Percentiles rank a stretch among this genome's conserved stretches.
phyloP scores from a whole-genome alignment of 1,140 invertebrate genomes.

The Halotydeus destructor region DNA sequence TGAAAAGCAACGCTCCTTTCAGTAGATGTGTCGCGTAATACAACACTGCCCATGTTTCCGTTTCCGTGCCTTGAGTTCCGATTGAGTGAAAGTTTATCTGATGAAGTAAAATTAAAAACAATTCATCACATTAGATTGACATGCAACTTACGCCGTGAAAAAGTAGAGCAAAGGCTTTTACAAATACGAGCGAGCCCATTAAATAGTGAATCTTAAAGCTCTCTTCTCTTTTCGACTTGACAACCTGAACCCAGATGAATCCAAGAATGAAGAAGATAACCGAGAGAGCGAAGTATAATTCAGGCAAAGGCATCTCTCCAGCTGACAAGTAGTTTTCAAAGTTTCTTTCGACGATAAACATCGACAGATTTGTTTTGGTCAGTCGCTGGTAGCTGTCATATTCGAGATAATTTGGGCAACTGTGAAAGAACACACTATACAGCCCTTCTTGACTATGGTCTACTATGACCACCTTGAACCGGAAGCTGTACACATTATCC shows the following conservation, averaged over 20 bases:
- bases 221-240: constrained; percentile 45
- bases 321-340: constrained; percentile 78
- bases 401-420: constrained; percentile 52
- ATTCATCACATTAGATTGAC: background rate
- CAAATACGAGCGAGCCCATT: constrained; percentile 78
- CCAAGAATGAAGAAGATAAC: constrained; percentile 70
- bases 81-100: constrained; percentile 88
- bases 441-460: constrained; percentile 61
- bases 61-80: constrained; percentile 71
- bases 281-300: constrained; percentile 74
- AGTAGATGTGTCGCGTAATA: constrained; percentile 90
- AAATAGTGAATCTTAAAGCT: constrained; percentile 93
- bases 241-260: constrained; percentile 71
- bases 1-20: constrained; percentile 82
- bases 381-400: constrained; percentile 8
- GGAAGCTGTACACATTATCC: no score
- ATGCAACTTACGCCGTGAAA: constrained; percentile 53
- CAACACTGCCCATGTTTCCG: constrained; percentile 88
- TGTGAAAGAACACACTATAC: constrained; percentile 89
- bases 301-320: constrained; percentile 83
- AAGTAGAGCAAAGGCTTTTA: constrained; percentile 74
- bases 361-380: constrained; percentile 7
- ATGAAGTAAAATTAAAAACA: constrained; percentile 10
- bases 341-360: constrained; percentile 37
- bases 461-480: constrained; percentile 38